Evolutionary conservation across 2,113 vertebrate species (phyloP).

Genomic region (Onychorhynchus coronatus): DNA sequence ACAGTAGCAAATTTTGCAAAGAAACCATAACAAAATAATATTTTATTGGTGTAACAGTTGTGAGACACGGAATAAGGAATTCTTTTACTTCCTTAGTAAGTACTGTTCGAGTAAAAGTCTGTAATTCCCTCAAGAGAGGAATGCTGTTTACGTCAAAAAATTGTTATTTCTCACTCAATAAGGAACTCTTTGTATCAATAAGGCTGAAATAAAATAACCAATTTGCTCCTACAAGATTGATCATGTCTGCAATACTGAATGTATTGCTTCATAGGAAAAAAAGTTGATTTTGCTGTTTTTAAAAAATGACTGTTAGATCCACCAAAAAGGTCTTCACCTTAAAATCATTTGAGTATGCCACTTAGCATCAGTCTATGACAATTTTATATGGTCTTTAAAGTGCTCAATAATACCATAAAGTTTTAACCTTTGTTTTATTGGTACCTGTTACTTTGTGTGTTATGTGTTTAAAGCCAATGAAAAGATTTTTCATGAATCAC

Average conservation of each 20-base stretch:
- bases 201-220: background rate
- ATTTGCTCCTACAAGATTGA: background rate
- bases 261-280: background rate
- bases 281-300: background rate
- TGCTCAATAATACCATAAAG: background rate
- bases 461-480: background rate
- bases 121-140: background rate
- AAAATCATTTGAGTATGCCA: background rate
- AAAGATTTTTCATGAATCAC: slow-evolving; percentile 20
- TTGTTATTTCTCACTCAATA: background rate
- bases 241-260: background rate
- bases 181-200: background rate
- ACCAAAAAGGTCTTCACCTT: background rate
- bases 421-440: slow-evolving; percentile 38
- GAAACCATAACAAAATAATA: background rate
- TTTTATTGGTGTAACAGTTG: background rate
- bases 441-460: background rate
- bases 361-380: background rate
- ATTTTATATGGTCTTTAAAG: background rate
- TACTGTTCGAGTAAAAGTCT: background rate
- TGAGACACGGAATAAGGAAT: background rate
- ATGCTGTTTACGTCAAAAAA: background rate
- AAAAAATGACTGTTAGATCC: background rate
- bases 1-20: background rate
- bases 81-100: background rate